Percentiles rank a stretch among this genome's conserved stretches.
phyloP scores from a whole-genome alignment of 2,888 invertebrate genomes.

The Pandemis heparana region DNA sequence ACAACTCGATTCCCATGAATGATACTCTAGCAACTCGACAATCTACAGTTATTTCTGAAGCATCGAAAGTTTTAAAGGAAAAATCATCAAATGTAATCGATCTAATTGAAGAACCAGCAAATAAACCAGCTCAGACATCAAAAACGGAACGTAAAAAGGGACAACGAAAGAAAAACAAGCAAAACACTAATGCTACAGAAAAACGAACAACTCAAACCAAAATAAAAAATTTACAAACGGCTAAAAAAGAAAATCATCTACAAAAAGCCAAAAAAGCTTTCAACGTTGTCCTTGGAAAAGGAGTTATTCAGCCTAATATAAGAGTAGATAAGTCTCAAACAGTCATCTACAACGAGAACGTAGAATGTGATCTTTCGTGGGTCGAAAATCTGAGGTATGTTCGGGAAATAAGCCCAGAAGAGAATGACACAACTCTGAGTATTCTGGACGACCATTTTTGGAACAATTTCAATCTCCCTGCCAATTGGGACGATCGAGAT shows the following conservation, averaged over 20 bases:
- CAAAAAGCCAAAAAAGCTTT: slow-evolving; percentile 44
- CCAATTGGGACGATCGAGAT: slow-evolving; percentile 57
- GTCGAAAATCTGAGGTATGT: slow-evolving; percentile 67
- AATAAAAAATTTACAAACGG: background rate
- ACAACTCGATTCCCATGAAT: background rate
- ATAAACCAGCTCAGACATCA: background rate
- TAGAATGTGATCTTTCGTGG: slow-evolving; percentile 66
- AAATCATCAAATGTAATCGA: background rate
- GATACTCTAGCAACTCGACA: background rate
- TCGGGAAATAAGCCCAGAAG: slow-evolving; percentile 61
- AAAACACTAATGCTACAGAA: background rate
- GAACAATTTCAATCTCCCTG: slow-evolving; percentile 63
- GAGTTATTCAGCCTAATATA: background rate
- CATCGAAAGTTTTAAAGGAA: background rate
- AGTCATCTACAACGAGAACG: slow-evolving; percentile 28
- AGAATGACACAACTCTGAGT: slow-evolving; percentile 53
- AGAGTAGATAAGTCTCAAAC: slow-evolving; percentile 1
- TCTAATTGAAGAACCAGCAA: background rate
- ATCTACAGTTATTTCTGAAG: background rate
- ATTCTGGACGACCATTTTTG: slow-evolving; percentile 61
- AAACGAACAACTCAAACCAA: slow-evolving; percentile 3
- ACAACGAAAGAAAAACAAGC: background rate
- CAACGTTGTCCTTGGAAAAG: background rate
- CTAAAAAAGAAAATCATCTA: background rate
- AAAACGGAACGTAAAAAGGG: background rate